phyloP scores from a whole-genome alignment of 1,140 invertebrate genomes.

The Stenopsyche tienmushanensis region DNA sequence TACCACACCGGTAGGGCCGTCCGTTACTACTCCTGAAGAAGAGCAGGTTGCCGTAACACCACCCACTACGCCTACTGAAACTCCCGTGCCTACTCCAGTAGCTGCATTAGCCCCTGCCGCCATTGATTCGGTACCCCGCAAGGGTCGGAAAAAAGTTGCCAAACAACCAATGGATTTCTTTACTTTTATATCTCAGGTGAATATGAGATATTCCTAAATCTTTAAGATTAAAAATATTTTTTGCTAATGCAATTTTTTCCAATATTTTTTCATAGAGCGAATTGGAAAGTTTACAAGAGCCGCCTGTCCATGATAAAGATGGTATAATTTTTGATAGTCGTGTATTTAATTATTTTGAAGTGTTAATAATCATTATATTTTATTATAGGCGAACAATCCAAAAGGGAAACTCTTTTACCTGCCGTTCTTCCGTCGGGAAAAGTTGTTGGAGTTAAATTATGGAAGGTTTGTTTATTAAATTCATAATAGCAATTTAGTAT shows the following conservation, averaged over 20 bases:
- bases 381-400: no score
- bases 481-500: no score
- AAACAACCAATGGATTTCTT: not conserved
- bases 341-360: not conserved
- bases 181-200: not conserved
- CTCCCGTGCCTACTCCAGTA: not conserved
- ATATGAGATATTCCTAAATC: not conserved
- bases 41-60: slow-evolving; percentile 32
- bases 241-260: slow-evolving; percentile 39
- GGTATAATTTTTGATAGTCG: no score
- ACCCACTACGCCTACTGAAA: not conserved
- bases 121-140: slow-evolving; percentile 7
- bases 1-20: slow-evolving; percentile 45
- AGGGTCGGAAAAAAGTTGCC: slow-evolving; percentile 10
- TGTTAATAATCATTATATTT: not conserved
- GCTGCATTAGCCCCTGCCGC: not conserved
- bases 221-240: slow-evolving; percentile 5
- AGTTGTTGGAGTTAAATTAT: slow-evolving; percentile 61
- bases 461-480: no score
- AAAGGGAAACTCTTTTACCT: no score
- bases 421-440: slow-evolving; percentile 59
- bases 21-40: slow-evolving; percentile 45
- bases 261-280: slow-evolving; percentile 48
- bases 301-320: slow-evolving; percentile 15
- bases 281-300: slow-evolving; percentile 49